A percentile compares a stretch with the other conserved stretches of the same genome.
Evolutionary conservation across 2,888 invertebrate genomes (phyloP).

Genomic region (Drosophila subsilvestris): DNA sequence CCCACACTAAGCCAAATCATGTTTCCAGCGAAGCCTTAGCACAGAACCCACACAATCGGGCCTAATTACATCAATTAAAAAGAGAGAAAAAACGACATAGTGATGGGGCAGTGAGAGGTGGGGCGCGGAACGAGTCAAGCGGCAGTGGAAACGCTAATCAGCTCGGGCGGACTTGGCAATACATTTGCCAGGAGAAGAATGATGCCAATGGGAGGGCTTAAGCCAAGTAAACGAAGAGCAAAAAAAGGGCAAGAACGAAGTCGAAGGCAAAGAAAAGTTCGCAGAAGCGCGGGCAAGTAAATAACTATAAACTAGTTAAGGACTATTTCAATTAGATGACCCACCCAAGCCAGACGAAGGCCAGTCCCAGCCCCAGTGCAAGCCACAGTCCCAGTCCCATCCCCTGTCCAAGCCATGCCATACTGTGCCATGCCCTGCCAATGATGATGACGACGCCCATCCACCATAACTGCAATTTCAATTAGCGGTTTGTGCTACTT

Average conservation of each 20-base stretch:
- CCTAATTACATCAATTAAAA: conserved; percentile 67
- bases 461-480: conserved; percentile 75
- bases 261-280: conserved; percentile 12
- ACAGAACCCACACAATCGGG: conserved; percentile 56
- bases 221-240: conserved; percentile 10
- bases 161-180: conserved; percentile 31
- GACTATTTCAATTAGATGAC: conserved; percentile 76
- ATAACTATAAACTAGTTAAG: conserved; percentile 78
- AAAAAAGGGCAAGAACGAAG: not conserved
- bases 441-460: conserved; percentile 35
- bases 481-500: conserved; percentile 75
- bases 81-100: conserved; percentile 45
- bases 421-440: conserved; percentile 16
- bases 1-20: conserved; percentile 29
- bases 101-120: not conserved
- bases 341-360: conserved; percentile 24
- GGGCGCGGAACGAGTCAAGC: conserved; percentile 3
- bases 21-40: conserved; percentile 28
- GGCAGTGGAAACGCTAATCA: conserved; percentile 20
- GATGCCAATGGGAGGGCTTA: conserved; percentile 28
- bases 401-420: not conserved
- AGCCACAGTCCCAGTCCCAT: not conserved
- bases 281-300: conserved; percentile 53
- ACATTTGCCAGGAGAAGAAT: conserved; percentile 48
- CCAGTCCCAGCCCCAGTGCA: not conserved